These are phyloP conservation scores for Diadema setosum DNA, from an alignment of 35 echinoderm and acorn worm species.

Conservation along the genomic window DNA sequence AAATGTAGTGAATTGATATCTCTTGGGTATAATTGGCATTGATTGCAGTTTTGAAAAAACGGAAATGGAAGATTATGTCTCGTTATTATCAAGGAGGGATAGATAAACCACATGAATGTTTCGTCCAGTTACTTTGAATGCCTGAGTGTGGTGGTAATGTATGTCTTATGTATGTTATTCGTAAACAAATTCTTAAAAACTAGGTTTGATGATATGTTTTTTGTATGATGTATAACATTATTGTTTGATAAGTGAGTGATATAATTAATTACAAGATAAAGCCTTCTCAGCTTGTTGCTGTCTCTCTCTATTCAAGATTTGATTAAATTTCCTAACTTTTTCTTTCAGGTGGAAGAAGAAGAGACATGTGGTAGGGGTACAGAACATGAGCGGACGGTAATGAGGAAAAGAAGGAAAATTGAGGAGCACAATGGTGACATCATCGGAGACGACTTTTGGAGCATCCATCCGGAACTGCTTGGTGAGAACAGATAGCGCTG, in stretches of 20 bases:
- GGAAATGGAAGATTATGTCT: background rate
- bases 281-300: background rate
- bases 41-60: background rate
- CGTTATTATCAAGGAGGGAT: background rate
- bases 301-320: background rate
- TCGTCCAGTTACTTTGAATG: background rate
- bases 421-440: slow-evolving; percentile 9
- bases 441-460: slow-evolving; percentile 48
- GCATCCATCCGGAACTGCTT: slow-evolving; percentile 16
- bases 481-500: too few relatives aligned
- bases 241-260: background rate
- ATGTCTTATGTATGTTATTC: background rate
- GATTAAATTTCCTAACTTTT: background rate
- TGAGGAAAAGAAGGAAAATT: slow-evolving; percentile 8
- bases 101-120: background rate
- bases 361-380: background rate
- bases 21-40: background rate
- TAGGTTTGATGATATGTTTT: background rate
- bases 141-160: background rate
- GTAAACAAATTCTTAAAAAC: background rate
- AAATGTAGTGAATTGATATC: too few relatives aligned
- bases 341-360: background rate
- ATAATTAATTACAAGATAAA: background rate
- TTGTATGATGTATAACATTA: background rate
- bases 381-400: slow-evolving; percentile 4